Percentiles rank a stretch among this genome's conserved stretches.
phyloP scores from a whole-genome alignment of 1,140 invertebrate species.

The Trypoxylus dichotomus region DNA sequence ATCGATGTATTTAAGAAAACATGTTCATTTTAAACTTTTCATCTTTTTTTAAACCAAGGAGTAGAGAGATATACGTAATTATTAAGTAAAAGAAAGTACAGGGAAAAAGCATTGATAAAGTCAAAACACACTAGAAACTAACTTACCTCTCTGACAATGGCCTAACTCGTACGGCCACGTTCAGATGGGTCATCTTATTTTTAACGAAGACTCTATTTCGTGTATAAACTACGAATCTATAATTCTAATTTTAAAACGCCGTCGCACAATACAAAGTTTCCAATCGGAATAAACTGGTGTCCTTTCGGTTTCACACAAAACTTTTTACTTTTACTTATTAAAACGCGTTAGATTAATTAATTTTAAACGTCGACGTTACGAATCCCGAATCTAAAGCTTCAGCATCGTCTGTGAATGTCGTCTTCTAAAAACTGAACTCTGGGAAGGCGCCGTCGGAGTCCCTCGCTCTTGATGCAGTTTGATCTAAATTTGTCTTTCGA shows the following conservation, averaged over 20 bases:
- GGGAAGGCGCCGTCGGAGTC: background rate
- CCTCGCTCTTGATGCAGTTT: constrained; percentile 4
- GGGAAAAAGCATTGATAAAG: background rate
- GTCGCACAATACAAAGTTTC: background rate
- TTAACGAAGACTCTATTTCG: background rate
- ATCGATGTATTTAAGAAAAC: too few relatives aligned
- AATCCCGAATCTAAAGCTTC: background rate
- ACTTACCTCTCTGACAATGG: constrained; percentile 59
- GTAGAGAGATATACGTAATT: too few relatives aligned
- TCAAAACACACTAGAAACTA: too few relatives aligned
- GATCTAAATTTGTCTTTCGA: constrained; percentile 18
- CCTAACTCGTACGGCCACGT: constrained; percentile 60
- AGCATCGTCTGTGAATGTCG: background rate
- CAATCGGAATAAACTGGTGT: background rate
- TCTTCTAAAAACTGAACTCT: background rate
- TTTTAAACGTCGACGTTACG: background rate
- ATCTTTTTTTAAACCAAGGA: too few relatives aligned
- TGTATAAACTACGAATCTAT: background rate
- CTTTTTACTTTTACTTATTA: background rate
- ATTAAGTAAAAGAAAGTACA: too few relatives aligned
- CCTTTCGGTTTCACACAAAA: background rate
- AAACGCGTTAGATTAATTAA: background rate
- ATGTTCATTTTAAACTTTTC: too few relatives aligned
- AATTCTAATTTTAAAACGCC: background rate
- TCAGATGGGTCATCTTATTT: constrained; percentile 58